Conservation (phyloP, 2,797 vertebrate genomes). For the Saguinus oedipus region DNA sequence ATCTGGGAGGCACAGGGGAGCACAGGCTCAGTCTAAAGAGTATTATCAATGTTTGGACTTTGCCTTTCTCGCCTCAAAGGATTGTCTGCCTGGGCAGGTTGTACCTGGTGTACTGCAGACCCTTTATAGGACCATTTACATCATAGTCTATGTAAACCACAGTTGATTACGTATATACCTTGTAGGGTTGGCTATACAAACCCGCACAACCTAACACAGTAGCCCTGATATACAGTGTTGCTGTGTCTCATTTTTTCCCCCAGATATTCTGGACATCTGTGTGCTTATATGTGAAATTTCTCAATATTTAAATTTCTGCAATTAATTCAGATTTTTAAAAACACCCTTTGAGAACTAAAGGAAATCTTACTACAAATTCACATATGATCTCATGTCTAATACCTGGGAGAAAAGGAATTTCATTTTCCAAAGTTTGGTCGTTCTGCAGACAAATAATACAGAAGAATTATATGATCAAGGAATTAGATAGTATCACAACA, state of each 20-base stretch:
- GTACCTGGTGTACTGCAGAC: neutral
- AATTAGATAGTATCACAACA: neutral
- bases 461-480: neutral
- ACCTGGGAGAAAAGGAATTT: neutral
- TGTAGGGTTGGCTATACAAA: neutral
- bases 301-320: neutral
- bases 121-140: neutral
- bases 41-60: neutral
- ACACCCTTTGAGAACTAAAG: neutral
- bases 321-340: neutral
- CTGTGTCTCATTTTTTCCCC: neutral
- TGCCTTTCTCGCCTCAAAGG: neutral
- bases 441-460: neutral
- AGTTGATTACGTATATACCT: neutral
- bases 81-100: neutral
- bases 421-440: neutral
- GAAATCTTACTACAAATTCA: neutral
- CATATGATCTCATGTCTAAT: neutral
- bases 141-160: neutral
- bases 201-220: neutral
- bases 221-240: neutral
- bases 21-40: neutral
- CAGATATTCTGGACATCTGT: neutral
- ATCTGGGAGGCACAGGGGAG: neutral
- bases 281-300: neutral